Conservation (phyloP, 2,113 vertebrate genomes). For the Pteronura brasiliensis region DNA sequence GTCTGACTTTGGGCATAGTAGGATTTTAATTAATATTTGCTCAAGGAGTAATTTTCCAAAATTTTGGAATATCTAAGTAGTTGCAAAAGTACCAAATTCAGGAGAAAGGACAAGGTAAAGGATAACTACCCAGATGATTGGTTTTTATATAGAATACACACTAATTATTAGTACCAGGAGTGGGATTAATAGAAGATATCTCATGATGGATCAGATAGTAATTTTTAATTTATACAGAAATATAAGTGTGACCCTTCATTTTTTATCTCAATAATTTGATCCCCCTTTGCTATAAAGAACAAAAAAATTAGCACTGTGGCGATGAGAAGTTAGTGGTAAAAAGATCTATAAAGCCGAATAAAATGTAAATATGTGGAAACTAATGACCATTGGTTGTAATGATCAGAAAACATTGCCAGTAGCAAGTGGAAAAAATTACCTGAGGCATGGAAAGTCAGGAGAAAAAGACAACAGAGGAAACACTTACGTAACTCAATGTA, state of each 20-base stretch:
- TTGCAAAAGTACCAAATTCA: not conserved
- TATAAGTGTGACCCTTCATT: not conserved
- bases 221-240: slow-evolving; percentile 4
- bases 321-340: not conserved
- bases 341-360: not conserved
- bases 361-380: not conserved
- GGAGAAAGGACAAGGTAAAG: not conserved
- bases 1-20: not conserved
- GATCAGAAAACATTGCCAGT: not conserved
- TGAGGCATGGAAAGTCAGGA: not conserved
- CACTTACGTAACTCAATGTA: not conserved
- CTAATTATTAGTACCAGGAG: not conserved
- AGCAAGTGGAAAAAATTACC: not conserved
- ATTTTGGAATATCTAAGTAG: not conserved
- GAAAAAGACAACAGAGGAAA: not conserved
- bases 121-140: not conserved
- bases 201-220: not conserved
- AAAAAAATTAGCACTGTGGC: not conserved
- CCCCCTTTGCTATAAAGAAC: not conserved
- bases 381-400: not conserved
- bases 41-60: not conserved
- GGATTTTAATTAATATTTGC: slow-evolving; percentile 16
- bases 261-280: not conserved
- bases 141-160: not conserved
- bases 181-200: slow-evolving; percentile 6